These are phyloP conservation scores for Machaerirhynchus nigripectus DNA, from an alignment of 2,113 vertebrate species.

Conservation along the genomic window DNA sequence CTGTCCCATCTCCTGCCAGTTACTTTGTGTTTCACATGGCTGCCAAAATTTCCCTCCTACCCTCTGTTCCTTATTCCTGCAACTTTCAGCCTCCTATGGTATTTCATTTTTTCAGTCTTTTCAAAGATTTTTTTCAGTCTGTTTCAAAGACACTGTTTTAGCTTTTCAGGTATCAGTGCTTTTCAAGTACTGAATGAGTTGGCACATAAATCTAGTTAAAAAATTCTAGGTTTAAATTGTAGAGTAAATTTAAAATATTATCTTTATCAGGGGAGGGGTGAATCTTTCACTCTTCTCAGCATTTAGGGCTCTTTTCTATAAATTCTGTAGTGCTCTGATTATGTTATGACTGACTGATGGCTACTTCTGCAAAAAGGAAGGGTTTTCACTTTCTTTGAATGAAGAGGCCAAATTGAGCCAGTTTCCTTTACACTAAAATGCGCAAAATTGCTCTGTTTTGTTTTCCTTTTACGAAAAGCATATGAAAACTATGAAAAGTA, in stretches of 20 bases:
- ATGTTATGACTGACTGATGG: neutral
- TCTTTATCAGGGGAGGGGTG: neutral
- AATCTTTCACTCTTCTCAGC: neutral
- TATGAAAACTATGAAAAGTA: neutral
- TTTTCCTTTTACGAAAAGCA: neutral
- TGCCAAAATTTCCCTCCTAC: neutral
- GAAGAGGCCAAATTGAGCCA: neutral
- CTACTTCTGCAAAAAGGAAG: neutral
- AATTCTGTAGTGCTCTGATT: neutral
- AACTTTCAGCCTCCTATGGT: rapidly evolving
- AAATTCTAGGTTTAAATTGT: neutral
- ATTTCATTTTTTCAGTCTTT: neutral
- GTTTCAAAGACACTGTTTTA: neutral
- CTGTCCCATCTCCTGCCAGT: neutral
- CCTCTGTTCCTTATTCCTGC: neutral
- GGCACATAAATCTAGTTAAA: neutral
- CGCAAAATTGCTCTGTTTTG: neutral
- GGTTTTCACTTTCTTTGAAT: neutral
- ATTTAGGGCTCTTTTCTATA: neutral
- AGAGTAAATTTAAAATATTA: neutral
- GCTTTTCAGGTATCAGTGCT: neutral
- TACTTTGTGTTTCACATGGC: neutral
- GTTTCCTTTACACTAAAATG: neutral
- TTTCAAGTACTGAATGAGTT: neutral
- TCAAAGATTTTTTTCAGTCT: neutral